phyloP scores from a whole-genome alignment of 1,140 invertebrate genomes.

The Belonocnema kinseyi region DNA sequence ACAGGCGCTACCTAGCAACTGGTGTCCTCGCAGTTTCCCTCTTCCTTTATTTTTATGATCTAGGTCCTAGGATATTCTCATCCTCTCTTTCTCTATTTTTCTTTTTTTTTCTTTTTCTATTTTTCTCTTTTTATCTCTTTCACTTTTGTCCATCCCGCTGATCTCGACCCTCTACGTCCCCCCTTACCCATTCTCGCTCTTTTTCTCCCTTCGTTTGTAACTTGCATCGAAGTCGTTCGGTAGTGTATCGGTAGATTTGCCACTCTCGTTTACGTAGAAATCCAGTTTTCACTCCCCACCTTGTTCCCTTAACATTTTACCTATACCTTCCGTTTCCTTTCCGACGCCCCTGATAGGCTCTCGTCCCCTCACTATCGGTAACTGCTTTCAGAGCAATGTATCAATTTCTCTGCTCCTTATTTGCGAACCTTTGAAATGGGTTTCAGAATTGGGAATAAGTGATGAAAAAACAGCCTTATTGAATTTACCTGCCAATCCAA shows the following conservation, averaged over 20 bases:
- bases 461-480: no score
- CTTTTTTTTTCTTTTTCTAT: slow-evolving; percentile 39
- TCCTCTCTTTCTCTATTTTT: slow-evolving; percentile 37
- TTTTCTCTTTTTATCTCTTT: slow-evolving; percentile 38
- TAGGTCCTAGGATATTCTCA: slow-evolving; percentile 34
- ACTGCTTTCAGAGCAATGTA: neutral
- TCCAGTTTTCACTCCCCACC: slow-evolving; percentile 34
- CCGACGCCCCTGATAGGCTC: slow-evolving; percentile 22
- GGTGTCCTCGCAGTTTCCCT: slow-evolving; percentile 65
- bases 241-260: neutral
- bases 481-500: no score
- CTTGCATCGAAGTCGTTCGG: neutral
- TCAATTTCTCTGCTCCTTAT: neutral
- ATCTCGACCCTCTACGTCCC: neutral
- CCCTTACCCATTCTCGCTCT: slow-evolving; percentile 10
- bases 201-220: slow-evolving; percentile 9
- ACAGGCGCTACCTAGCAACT: slow-evolving; percentile 73
- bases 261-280: slow-evolving; percentile 43
- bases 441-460: no score
- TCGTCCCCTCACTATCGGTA: neutral
- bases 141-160: slow-evolving; percentile 30
- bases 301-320: slow-evolving; percentile 8
- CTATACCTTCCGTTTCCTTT: slow-evolving; percentile 30
- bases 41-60: slow-evolving; percentile 20
- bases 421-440: no score